Conservation (phyloP, 2,888 invertebrate genomes). For the Chironomus riparius region DNA sequence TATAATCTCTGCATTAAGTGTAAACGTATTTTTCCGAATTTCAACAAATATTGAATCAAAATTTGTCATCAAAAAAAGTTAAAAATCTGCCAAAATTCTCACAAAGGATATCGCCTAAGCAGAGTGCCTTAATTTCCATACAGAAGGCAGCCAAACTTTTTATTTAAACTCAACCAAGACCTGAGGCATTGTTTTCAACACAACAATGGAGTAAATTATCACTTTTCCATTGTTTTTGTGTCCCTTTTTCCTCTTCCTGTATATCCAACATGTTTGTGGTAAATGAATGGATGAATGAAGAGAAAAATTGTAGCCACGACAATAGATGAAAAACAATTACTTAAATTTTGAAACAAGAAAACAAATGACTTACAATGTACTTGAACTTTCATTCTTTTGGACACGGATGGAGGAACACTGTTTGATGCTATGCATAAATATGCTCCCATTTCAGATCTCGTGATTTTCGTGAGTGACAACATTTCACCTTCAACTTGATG, state of each 20-base stretch:
- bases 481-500: conserved; percentile 68
- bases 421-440: conserved; percentile 76
- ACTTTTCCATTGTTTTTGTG: not conserved
- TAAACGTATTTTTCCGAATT: no score
- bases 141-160: not conserved
- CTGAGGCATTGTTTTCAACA: not conserved
- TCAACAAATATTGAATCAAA: no score
- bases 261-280: no score
- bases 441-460: conserved; percentile 81
- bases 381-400: conserved; percentile 78
- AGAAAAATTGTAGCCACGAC: no score
- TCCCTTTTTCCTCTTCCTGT: not conserved
- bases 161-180: not conserved
- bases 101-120: no score
- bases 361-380: conserved; percentile 71
- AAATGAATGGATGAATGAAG: no score
- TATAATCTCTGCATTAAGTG: no score
- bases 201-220: not conserved
- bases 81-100: no score
- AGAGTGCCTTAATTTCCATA: not conserved
- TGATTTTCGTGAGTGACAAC: conserved; percentile 73
- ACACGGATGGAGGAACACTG: conserved; percentile 75
- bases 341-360: not conserved
- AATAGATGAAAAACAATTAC: not conserved
- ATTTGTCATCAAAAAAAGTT: no score